Base-by-base conservation (phyloP, 2,888 invertebrate species). In the Flabesymbios commensalis region DNA sequence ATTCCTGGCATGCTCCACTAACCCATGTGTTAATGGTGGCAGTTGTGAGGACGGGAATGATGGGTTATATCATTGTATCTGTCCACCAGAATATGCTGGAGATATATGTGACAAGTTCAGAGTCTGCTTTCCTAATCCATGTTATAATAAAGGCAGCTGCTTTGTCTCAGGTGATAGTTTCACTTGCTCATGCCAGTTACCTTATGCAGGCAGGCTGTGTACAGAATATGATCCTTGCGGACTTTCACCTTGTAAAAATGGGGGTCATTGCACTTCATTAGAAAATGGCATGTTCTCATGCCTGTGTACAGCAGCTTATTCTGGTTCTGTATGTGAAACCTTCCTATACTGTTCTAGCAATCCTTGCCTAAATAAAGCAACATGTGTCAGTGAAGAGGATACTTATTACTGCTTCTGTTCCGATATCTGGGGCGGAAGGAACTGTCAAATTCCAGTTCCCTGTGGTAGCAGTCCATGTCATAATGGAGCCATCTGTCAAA, bases 101-200 rank as follows among this genome's bases (percentile, higher is more conserved):
- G n/a, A 5, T 10, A 14, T 17, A 28, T 62, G 62, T 47, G 62
- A 62, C 24, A 62, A 48, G 10, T 31, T 51, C 19, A n/a, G 42
- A 28, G 22, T 24, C 26, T 56, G 56, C 24, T 17, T 36, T 3
- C 33, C 60, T 10, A 53, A 41, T 29, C 57, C 57, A 1, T 62
- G 62, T 24, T 19, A n/a, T 3, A 63, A 63, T n/a, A 32, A 39
- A 17, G 76, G 76, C 47, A 64, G 53, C 3, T 78, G 78, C 64
- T 31, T 68, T 7, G 76, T 77, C 60, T 69, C 69, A 1, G 56
- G 70, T 4, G 41, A 24, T 26, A 17, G 36, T n/a, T 71, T 72
- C 56, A 43, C 28, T 1, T 78, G 72, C 67, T 67, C 61, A 0
- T 79, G 79, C 63, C 5, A 51, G 31, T 75, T 77, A 64, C 59